Percentiles rank a stretch among this genome's conserved stretches.
phyloP scores from a whole-genome alignment of 2,888 invertebrate genomes.

The Xylocampa areola region DNA sequence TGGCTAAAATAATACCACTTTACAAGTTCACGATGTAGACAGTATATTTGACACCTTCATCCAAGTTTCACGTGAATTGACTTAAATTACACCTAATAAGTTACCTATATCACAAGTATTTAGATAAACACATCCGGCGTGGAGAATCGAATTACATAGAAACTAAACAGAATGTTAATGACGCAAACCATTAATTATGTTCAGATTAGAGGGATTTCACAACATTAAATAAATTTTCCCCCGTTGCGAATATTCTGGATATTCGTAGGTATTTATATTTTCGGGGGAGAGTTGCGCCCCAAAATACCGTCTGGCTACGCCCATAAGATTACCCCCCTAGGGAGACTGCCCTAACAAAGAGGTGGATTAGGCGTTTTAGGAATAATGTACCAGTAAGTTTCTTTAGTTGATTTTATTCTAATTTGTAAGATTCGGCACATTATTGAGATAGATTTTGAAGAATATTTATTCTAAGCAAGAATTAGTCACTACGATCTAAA shows the following conservation, averaged over 20 bases:
- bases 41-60: constrained; percentile 37
- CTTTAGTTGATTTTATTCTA: not conserved
- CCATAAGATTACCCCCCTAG: constrained; percentile 47
- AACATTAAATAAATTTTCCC: constrained; percentile 18
- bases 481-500: no score
- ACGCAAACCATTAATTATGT: no score
- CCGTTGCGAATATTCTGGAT: constrained; percentile 27
- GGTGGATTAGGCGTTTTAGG: constrained; percentile 29
- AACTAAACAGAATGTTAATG: constrained; percentile 4
- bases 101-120: constrained; percentile 49
- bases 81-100: constrained; percentile 37
- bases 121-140: constrained; percentile 68
- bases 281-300: constrained; percentile 39
- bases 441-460: no score
- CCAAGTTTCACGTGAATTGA: constrained; percentile 37
- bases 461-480: no score
- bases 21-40: constrained; percentile 10
- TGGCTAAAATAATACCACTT: constrained; percentile 8
- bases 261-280: constrained; percentile 11
- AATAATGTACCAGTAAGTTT: not conserved
- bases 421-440: no score
- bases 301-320: constrained; percentile 41
- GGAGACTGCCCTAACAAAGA: constrained; percentile 34
- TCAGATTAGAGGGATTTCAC: not conserved
- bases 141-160: constrained; percentile 61